Base-by-base conservation (phyloP, 2,888 invertebrate genomes). In the Creontiades dilutus region DNA sequence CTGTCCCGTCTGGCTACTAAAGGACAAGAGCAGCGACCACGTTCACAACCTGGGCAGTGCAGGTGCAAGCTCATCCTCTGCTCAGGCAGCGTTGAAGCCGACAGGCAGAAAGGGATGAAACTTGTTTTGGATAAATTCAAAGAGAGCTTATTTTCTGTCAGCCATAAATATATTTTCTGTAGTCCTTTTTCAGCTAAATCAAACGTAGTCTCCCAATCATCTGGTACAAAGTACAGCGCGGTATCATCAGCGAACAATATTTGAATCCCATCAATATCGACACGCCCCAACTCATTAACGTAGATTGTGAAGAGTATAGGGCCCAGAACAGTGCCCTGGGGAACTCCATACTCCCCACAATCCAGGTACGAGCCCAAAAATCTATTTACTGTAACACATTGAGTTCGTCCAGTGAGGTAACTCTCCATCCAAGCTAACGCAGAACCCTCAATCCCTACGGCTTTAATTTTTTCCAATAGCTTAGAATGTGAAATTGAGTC, bases 351-450 rank as follows among this genome's bases (percentile, higher is more conserved):
- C 11, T 78, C 78, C 5, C 78, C 37, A 28, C 28, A 78, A 7
- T 78, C 78, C 11, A 28, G 28, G n/a, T 37, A 37, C n/a, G 28
- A 46, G 5, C 78, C 78, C 13, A 78, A 0, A 23, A 78, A 78
- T 7, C 78, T 37, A 46, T 78, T 4, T 23, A 78, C 11, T n/a
- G 28, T 78, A 7, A 78, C 78, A 78, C 78, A 28, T 78, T 78
- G 78, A 2, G 78, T 46, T 5, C 78, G 13, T 14, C 14, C 37
- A 13, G 16, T 7, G 37, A 78, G 46, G 37, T 78, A 78, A 4
- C 78, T 78, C 13, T n/a, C 37, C 37, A 78, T 23, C 78, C 28
- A 78, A 13, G 14, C 16, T 12, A 28, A 78, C 14, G 19, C 27
- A 7, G 16, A 9, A 7, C n/a, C 37, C 2, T 5, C 19, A 78